Base-by-base conservation (phyloP, 1,140 invertebrate species). In the Plectus sambesii region DNA sequence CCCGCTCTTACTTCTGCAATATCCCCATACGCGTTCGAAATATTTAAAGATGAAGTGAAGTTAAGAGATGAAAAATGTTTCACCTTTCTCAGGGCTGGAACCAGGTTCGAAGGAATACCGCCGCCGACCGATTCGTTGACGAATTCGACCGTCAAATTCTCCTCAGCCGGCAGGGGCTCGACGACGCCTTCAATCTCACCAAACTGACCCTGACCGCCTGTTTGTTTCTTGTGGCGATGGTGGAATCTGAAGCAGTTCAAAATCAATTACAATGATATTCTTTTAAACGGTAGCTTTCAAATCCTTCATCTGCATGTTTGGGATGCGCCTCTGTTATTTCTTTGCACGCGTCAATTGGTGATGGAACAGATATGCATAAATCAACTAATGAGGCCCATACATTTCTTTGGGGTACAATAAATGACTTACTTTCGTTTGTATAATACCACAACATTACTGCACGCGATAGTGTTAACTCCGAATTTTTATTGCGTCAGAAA, bases 161-260 rank as follows among this genome's bases (percentile, higher is more conserved):
- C 42, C 26, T 67, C 66, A 19, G 60, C 33, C 4, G 64, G 64
- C 2, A 69, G 58, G 17, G 54, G 57, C 71, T 96, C 89, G 60
- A 98, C 72, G 29, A 86, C 61, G 17, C 94, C 94, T 42, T 77
- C 82, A 23, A 99, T 85, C 52, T 84, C 73, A 22, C 81, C 94
- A 75, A 78, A 99, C 71, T 99, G 92, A 15, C 94, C 94, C 49
- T 86, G 80, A 54, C 94, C 94, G 22, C 94, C 94, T 3, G 82
- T 82, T 70, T 99, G 94, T 62, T 89, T 94, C 70, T 97, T 98
- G 69, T 99, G 94, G 3, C 93, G 73, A 70, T 89, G 96, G 74
- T 98, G 84, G 73, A 96, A 97, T 49, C 81, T 74, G 58, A 78
- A 82, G 3, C 83, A 77, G n/a, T n/a, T n/a, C n/a, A n/a, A n/a